A percentile compares a stretch with the other conserved stretches of the same genome.
Conservation (phyloP, 1,140 invertebrate species). For the Phthorimaea operculella region DNA sequence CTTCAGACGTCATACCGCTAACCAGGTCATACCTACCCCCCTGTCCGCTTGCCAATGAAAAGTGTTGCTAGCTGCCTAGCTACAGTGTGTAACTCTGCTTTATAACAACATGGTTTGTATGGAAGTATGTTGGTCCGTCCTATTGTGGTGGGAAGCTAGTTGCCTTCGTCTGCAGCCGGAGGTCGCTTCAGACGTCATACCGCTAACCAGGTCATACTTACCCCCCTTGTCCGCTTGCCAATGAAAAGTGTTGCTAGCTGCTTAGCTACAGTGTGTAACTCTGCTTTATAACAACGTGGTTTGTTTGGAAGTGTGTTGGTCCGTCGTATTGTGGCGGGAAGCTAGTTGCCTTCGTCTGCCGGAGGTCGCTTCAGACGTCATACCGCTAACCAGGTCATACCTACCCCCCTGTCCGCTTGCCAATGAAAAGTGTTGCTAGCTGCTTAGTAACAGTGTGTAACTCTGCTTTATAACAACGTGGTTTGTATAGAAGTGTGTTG, state of each 20-base stretch:
- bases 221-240: neutral
- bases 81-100: too few relatives aligned
- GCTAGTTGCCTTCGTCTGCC: conserved; percentile 8
- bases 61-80: neutral
- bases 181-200: conserved; percentile 27
- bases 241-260: neutral
- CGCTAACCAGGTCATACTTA: conserved; percentile 18
- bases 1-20: conserved; percentile 25
- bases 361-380: conserved; percentile 29
- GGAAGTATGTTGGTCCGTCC: too few relatives aligned
- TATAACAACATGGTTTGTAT: too few relatives aligned
- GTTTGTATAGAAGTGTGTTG: too few relatives aligned
- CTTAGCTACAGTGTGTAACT: too few relatives aligned
- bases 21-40: conserved; percentile 15
- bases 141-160: conserved; percentile 15
- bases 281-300: too few relatives aligned
- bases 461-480: too few relatives aligned
- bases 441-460: neutral
- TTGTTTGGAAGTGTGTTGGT: too few relatives aligned
- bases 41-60: neutral
- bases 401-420: neutral
- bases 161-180: conserved; percentile 10
- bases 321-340: conserved; percentile 16
- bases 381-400: conserved; percentile 20
- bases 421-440: neutral